Percentiles rank a stretch among this genome's conserved stretches.
These are phyloP conservation scores for Delichon dasypus DNA, from an alignment of 2,797 vertebrate species.

Conservation along the genomic window DNA sequence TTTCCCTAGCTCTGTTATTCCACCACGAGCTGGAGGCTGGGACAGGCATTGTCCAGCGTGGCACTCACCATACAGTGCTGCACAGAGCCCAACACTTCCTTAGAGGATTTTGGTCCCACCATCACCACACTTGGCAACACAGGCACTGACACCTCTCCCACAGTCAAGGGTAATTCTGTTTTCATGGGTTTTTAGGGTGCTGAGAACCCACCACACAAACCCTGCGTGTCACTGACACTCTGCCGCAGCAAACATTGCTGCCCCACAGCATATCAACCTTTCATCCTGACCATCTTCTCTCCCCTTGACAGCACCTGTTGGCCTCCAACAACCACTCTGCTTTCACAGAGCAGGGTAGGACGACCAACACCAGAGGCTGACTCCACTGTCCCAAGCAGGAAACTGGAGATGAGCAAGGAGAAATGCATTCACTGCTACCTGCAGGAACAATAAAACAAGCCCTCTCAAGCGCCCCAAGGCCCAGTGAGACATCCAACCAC, in stretches of 20 bases:
- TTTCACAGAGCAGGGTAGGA: background rate
- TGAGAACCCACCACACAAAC: background rate
- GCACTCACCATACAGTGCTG: rapidly evolving
- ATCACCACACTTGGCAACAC: background rate
- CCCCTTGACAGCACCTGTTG: background rate
- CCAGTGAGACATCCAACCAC: background rate
- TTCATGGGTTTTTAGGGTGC: background rate
- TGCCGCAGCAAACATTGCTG: rapidly evolving
- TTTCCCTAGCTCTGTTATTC: background rate
- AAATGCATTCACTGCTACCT: background rate
- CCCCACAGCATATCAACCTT: rapidly evolving
- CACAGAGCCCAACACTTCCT: background rate
- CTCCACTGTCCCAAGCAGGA: background rate
- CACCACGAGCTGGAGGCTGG: background rate
- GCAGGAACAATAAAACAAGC: background rate
- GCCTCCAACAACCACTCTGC: background rate
- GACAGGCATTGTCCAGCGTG: background rate
- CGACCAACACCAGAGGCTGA: background rate
- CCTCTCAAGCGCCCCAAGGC: background rate
- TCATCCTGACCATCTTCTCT: background rate
- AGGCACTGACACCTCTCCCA: background rate
- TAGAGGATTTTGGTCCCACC: background rate
- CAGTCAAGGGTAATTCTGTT: background rate
- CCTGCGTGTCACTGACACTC: background rate
- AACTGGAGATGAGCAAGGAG: background rate